Conservation (phyloP, 2,113 vertebrate genomes). For the Emydocephalus ijimae region DNA sequence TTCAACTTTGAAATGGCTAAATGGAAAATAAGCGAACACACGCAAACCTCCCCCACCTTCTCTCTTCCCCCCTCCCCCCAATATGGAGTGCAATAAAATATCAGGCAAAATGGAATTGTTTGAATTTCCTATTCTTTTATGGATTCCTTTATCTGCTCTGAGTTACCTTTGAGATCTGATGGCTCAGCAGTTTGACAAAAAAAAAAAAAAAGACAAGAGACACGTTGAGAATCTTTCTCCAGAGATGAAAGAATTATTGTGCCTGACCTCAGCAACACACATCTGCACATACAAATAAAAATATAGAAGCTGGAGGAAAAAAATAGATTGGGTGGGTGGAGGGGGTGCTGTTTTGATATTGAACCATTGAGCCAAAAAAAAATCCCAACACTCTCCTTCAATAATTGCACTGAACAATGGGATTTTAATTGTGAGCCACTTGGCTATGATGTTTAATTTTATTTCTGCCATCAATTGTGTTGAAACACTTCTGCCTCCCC, state of each 20-base stretch:
- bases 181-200: slow-evolving; percentile 12
- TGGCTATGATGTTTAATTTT: slow-evolving; percentile 10
- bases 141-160: neutral
- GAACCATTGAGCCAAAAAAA: slow-evolving; percentile 4
- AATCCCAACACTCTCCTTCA: neutral
- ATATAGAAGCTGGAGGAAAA: neutral
- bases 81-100: neutral
- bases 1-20: neutral
- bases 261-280: neutral
- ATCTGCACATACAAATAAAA: neutral
- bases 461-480: slow-evolving; percentile 2
- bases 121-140: neutral
- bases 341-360: slow-evolving; percentile 12
- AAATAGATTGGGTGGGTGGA: neutral
- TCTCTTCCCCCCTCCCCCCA: accelerated
- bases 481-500: neutral
- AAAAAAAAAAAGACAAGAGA: neutral
- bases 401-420: slow-evolving; percentile 20
- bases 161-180: neutral
- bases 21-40: neutral
- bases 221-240: neutral
- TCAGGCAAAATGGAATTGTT: neutral
- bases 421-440: neutral
- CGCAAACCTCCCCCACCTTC: neutral
- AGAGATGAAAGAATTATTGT: neutral